Percentiles rank a stretch among this genome's conserved stretches.
These are phyloP conservation scores for Gymnothorax reevesii DNA, from an alignment of 2,797 vertebrate species.

Conservation along the genomic window DNA sequence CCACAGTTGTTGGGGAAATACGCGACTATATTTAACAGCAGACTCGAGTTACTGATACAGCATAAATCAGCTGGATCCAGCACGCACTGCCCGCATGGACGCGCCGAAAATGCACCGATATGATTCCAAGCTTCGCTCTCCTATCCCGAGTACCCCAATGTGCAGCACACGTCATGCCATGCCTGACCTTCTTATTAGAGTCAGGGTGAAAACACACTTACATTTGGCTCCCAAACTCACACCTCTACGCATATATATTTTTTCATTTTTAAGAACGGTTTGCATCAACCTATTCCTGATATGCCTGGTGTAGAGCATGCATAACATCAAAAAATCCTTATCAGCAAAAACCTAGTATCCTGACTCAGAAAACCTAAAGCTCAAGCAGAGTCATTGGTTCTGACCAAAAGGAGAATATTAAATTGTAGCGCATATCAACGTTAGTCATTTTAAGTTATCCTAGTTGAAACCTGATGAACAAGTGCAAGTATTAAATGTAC, in stretches of 20 bases:
- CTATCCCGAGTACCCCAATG: background rate
- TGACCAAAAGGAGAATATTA: background rate
- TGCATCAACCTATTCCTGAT: background rate
- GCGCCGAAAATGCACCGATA: constrained; percentile 3
- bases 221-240: background rate
- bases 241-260: background rate
- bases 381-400: background rate
- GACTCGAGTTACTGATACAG: constrained; percentile 30
- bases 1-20: constrained; percentile 35
- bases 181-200: constrained; percentile 16
- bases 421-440: background rate
- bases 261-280: background rate
- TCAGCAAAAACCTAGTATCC: background rate
- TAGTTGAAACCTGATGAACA: background rate
- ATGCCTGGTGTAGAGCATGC: background rate
- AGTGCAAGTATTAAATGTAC: background rate
- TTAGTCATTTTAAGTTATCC: background rate
- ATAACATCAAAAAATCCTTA: background rate
- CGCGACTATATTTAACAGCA: constrained; percentile 43
- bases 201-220: background rate
- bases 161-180: background rate
- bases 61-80: constrained; percentile 1
- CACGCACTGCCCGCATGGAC: background rate
- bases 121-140: background rate
- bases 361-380: background rate